Percentiles rank a stretch among this genome's conserved stretches.
Evolutionary conservation across 2,113 vertebrate genomes (phyloP).

Genomic region (Xiphophorus couchianus): DNA sequence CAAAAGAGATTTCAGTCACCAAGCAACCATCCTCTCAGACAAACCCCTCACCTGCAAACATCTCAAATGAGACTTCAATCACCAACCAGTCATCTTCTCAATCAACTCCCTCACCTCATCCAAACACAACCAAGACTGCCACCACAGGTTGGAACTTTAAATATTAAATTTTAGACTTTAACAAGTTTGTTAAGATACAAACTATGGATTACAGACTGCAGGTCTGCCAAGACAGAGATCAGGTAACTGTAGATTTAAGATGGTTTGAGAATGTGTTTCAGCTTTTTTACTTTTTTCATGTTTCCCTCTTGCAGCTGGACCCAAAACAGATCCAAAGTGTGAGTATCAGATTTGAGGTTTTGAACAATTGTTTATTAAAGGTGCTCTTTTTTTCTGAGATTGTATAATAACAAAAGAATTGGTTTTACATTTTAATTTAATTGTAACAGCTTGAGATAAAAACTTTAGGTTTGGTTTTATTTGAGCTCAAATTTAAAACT

Average conservation of each 20-base stretch:
- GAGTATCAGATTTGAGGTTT: constrained; percentile 37
- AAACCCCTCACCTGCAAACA: not conserved
- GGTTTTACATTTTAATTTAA: not conserved
- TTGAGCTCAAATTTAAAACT: not conserved
- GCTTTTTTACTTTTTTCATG: not conserved
- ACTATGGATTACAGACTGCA: not conserved
- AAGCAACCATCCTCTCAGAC: not conserved
- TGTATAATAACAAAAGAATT: no score
- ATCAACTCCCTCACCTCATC: not conserved
- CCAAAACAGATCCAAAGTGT: constrained; percentile 11
- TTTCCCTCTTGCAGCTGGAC: not conserved
- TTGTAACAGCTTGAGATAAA: not conserved
- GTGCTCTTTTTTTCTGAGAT: not conserved
- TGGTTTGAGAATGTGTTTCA: not conserved
- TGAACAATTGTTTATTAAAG: not conserved
- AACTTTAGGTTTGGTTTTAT: not conserved
- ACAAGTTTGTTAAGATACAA: not conserved
- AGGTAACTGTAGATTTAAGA: not conserved
- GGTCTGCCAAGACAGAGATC: not conserved
- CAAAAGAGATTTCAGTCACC: not conserved
- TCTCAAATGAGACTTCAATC: not conserved
- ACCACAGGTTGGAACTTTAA: constrained; percentile 46
- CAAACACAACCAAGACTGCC: not conserved
- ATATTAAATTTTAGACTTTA: not conserved
- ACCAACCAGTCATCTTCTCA: not conserved